Percentiles rank a stretch among this genome's conserved stretches.
Evolutionary conservation across 2,888 invertebrate genomes (phyloP).

Genomic region (Callyntrura guangdongensis): DNA sequence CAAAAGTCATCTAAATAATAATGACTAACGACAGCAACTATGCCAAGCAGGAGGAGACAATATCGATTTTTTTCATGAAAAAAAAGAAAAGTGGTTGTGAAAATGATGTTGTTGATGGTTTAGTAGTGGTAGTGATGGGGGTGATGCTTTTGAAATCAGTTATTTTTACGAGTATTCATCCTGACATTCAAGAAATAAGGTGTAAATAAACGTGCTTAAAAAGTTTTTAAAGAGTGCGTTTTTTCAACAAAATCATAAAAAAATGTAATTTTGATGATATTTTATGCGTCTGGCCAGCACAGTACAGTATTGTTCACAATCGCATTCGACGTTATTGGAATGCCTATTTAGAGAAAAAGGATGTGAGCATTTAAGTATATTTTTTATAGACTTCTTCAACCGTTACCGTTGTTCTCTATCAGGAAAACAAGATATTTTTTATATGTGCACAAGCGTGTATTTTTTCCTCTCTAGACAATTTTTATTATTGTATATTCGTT

Average conservation of each 20-base stretch:
- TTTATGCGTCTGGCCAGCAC: not conserved
- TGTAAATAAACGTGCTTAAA: slow-evolving; percentile 72
- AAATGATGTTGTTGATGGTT: slow-evolving; percentile 27
- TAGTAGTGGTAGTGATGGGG: not conserved
- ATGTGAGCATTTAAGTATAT: not conserved
- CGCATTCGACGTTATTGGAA: not conserved
- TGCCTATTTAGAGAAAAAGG: slow-evolving; percentile 18
- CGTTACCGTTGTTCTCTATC: slow-evolving; percentile 30
- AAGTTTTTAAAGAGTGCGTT: slow-evolving; percentile 17
- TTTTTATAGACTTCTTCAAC: not conserved
- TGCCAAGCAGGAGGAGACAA: slow-evolving; percentile 47
- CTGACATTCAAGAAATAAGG: slow-evolving; percentile 53
- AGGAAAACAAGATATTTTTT: slow-evolving; percentile 28
- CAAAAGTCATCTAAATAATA: slow-evolving; percentile 30
- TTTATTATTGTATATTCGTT: slow-evolving; percentile 56
- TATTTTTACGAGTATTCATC: slow-evolving; percentile 50
- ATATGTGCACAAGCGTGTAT: not conserved
- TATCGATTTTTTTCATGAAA: slow-evolving; percentile 50
- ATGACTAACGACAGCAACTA: slow-evolving; percentile 49
- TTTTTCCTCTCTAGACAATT: not conserved
- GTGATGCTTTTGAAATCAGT: slow-evolving; percentile 37
- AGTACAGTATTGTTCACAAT: not conserved
- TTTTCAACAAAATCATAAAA: slow-evolving; percentile 42
- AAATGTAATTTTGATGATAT: slow-evolving; percentile 40
- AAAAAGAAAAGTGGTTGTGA: slow-evolving; percentile 22